Evolutionary conservation across 2,888 invertebrate genomes (phyloP).

Genomic region (Scelioninae gen. 2): DNA sequence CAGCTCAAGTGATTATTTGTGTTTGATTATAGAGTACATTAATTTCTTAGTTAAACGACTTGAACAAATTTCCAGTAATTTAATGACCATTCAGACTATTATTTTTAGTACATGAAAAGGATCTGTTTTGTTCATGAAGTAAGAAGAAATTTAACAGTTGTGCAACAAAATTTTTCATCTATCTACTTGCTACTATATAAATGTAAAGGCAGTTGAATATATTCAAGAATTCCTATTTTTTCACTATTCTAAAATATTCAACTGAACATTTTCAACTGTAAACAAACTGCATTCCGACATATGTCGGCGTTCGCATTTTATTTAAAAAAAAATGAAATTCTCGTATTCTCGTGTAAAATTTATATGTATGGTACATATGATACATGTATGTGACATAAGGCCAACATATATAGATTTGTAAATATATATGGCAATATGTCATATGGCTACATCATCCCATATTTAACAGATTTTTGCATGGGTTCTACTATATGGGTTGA

Average conservation of each 20-base stretch:
- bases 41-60: conserved; percentile 15
- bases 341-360: no score
- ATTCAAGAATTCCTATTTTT: conserved; percentile 48
- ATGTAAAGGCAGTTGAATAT: conserved; percentile 40
- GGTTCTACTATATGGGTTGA: no score
- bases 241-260: conserved; percentile 46
- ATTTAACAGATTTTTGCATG: no score
- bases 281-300: conserved; percentile 14
- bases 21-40: conserved; percentile 27
- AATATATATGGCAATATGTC: no score
- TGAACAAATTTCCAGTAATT: not conserved
- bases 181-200: conserved; percentile 17
- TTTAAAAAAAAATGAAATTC: no score
- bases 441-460: no score
- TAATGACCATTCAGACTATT: no score
- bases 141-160: not conserved
- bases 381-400: no score
- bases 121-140: not conserved
- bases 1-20: conserved; percentile 36
- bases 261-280: conserved; percentile 23
- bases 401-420: no score
- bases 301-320: conserved; percentile 23
- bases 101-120: no score
- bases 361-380: no score
- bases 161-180: conserved; percentile 21